These are phyloP conservation scores for Danionella dracula DNA, from an alignment of 2,797 vertebrate species.

Conservation along the genomic window DNA sequence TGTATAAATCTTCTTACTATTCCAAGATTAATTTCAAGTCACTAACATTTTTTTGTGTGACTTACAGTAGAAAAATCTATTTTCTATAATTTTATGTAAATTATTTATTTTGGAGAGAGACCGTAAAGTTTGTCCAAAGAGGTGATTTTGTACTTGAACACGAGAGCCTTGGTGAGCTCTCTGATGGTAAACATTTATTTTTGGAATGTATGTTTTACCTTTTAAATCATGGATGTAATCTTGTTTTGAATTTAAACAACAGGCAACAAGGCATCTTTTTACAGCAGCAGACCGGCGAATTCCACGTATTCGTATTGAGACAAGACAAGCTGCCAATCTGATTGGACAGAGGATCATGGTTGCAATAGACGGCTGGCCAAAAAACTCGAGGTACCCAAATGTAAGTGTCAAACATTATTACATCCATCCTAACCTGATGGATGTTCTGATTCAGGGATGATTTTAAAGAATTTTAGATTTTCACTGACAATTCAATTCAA, in stretches of 20 bases:
- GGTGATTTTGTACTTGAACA: no score
- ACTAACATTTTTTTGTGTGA: no score
- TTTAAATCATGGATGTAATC: background rate
- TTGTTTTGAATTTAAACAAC: background rate
- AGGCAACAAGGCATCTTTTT: slow-evolving; percentile 94
- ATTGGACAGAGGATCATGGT: slow-evolving; percentile 93
- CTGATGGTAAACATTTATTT: background rate
- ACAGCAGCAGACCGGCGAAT: slow-evolving; percentile 92
- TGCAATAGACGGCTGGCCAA: slow-evolving; percentile 94
- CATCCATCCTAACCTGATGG: background rate
- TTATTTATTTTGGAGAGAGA: no score
- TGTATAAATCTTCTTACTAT: no score
- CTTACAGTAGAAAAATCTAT: no score
- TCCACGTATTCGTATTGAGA: slow-evolving; percentile 93
- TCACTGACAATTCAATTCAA: background rate
- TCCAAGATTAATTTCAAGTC: no score
- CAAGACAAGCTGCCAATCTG: slow-evolving; percentile 80
- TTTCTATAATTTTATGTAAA: no score
- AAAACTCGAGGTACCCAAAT: slow-evolving; percentile 93
- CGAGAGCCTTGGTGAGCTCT: no score
- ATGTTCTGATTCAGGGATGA: no score
- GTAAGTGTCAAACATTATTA: slow-evolving; percentile 62
- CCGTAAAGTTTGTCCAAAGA: no score
- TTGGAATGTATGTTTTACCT: no score
- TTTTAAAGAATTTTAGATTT: no score